phyloP scores from a whole-genome alignment of 2,113 vertebrate species.

The Eulemur macaco region DNA sequence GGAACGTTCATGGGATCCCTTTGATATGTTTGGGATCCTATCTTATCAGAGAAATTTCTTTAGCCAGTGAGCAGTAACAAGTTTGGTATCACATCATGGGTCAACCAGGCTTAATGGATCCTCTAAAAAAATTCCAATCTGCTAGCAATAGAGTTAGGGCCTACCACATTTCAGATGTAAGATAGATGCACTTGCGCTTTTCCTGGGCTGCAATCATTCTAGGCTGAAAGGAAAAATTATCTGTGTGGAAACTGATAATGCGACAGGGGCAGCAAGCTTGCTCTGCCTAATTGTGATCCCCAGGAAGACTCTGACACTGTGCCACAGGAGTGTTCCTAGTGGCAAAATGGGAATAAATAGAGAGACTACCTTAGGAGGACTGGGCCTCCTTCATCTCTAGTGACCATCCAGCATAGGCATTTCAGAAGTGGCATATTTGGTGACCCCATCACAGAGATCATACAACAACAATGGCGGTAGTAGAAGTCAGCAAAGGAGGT shows the following conservation, averaged over 20 bases:
- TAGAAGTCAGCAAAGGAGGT: conserved; percentile 44
- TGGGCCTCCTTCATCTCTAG: conserved; percentile 64
- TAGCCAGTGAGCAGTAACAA: conserved; percentile 36
- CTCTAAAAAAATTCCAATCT: not conserved
- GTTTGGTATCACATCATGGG: fast-evolving
- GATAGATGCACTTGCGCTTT: not conserved
- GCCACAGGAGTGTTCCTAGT: conserved; percentile 57
- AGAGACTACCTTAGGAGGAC: conserved; percentile 65
- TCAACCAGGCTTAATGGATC: not conserved
- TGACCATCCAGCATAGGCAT: conserved; percentile 51
- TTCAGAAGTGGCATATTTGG: conserved; percentile 50
- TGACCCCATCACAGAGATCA: conserved; percentile 53
- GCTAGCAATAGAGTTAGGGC: not conserved
- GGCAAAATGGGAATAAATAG: conserved; percentile 50
- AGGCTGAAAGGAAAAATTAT: not conserved
- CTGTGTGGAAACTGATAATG: not conserved
- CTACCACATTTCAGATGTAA: not conserved
- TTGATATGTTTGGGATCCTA: not conserved
- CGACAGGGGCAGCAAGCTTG: not conserved
- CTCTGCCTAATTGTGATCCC: conserved; percentile 52
- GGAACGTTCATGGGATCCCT: not conserved
- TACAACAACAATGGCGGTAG: conserved; percentile 42
- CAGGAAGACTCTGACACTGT: conserved; percentile 65
- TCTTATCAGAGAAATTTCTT: conserved; percentile 43
- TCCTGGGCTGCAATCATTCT: conserved; percentile 8